Evolutionary conservation across 2,888 invertebrate species (phyloP).

Genomic region (Folsomia manolachei): DNA sequence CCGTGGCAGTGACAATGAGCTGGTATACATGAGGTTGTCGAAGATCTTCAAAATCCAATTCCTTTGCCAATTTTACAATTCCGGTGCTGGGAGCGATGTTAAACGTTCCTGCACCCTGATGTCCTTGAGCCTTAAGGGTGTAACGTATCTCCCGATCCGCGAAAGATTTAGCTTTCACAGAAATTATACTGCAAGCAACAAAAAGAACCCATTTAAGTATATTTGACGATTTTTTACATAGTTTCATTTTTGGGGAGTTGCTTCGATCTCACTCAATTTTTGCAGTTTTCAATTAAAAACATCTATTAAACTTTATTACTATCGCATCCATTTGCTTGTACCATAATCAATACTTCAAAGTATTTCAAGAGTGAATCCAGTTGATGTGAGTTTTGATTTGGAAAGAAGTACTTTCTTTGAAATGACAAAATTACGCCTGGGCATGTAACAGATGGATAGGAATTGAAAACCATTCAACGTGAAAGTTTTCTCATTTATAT

Average conservation of each 20-base stretch:
- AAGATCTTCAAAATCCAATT: slow-evolving; percentile 94
- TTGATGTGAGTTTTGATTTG: too few species aligned
- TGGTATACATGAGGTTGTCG: slow-evolving; percentile 91
- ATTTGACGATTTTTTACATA: neutral
- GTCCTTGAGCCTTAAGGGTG: slow-evolving; percentile 87
- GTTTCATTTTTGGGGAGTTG: neutral
- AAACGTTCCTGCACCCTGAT: slow-evolving; percentile 87
- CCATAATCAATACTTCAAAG: too few species aligned
- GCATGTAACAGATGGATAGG: neutral
- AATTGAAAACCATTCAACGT: neutral
- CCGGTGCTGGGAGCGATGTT: slow-evolving; percentile 92
- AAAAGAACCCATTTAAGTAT: neutral
- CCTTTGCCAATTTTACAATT: slow-evolving; percentile 91
- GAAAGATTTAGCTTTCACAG: slow-evolving; percentile 95
- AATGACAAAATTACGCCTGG: neutral
- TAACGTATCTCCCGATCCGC: slow-evolving; percentile 96
- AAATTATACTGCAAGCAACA: slow-evolving; percentile 54
- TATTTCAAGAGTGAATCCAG: too few species aligned
- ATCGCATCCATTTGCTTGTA: too few species aligned
- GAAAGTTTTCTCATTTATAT: neutral
- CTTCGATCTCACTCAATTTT: too few species aligned
- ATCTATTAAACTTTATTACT: too few species aligned
- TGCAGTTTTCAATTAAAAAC: neutral
- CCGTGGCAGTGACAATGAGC: slow-evolving; percentile 88
- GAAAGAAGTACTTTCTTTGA: too few species aligned